phyloP scores from a whole-genome alignment of 2,113 vertebrate genomes.

The Microtus richardsoni region DNA sequence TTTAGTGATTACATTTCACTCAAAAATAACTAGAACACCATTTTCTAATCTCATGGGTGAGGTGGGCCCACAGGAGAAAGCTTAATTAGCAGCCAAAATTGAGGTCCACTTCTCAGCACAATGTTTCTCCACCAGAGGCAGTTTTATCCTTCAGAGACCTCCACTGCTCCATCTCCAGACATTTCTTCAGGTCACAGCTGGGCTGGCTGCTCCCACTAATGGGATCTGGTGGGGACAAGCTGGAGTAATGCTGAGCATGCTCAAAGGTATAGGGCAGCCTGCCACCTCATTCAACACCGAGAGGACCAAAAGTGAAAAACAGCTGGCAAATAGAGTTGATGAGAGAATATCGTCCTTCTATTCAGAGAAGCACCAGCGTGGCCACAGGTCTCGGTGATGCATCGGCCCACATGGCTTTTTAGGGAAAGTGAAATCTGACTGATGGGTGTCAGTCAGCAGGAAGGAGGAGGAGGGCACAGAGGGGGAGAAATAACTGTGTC shows the following conservation, averaged over 20 bases:
- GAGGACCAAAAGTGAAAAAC: background rate
- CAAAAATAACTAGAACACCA: background rate
- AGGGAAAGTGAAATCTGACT: background rate
- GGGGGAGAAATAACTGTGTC: background rate
- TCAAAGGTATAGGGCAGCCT: background rate
- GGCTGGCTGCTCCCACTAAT: background rate
- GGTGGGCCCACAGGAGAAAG: background rate
- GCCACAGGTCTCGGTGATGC: accelerated
- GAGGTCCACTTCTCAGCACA: background rate
- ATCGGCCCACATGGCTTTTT: background rate
- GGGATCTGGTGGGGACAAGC: background rate
- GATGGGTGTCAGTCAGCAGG: background rate
- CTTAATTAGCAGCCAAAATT: background rate
- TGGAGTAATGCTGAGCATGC: background rate
- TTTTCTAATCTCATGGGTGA: background rate
- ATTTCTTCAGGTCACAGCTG: background rate
- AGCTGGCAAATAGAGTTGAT: background rate
- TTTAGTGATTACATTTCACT: background rate
- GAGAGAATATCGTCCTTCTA: background rate
- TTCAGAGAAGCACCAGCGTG: too few species aligned
- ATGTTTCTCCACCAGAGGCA: background rate
- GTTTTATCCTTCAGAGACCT: background rate
- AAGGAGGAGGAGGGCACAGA: background rate
- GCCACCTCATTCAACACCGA: background rate
- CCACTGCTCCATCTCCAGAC: background rate